phyloP scores from a whole-genome alignment of 2,113 vertebrate species.

The Ginglymostoma cirratum region DNA sequence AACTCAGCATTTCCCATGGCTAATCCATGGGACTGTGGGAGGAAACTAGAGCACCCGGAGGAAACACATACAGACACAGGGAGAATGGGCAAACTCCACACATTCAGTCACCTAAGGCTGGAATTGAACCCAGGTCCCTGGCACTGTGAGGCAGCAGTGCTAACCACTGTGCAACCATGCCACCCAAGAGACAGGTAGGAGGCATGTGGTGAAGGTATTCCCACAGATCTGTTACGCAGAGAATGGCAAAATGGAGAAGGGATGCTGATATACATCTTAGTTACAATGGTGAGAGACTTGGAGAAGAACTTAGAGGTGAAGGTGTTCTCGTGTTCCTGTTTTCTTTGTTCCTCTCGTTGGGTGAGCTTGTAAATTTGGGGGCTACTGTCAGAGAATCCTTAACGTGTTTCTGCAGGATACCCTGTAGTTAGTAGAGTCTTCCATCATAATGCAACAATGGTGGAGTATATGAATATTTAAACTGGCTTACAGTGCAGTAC shows the following conservation, averaged over 20 bases:
- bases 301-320: neutral
- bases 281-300: neutral
- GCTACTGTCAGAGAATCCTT: neutral
- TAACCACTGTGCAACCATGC: too few species aligned
- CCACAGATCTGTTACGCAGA: neutral
- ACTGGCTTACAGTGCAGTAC: neutral
- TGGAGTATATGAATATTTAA: neutral
- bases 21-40: too few species aligned
- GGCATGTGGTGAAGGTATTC: neutral
- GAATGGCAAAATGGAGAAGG: neutral
- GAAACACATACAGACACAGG: too few species aligned
- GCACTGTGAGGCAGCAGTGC: too few species aligned
- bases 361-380: too few species aligned
- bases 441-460: neutral
- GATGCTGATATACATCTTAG: neutral
- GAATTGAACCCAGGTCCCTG: too few species aligned
- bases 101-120: too few species aligned
- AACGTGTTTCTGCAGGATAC: neutral
- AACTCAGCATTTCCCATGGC: too few species aligned
- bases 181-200: too few species aligned
- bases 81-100: too few species aligned
- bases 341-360: neutral
- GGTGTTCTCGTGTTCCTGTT: neutral
- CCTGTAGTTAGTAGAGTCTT: neutral
- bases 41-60: too few species aligned